Base-by-base conservation (phyloP, 1,140 invertebrate species). In the Drosophila truncata region DNA sequence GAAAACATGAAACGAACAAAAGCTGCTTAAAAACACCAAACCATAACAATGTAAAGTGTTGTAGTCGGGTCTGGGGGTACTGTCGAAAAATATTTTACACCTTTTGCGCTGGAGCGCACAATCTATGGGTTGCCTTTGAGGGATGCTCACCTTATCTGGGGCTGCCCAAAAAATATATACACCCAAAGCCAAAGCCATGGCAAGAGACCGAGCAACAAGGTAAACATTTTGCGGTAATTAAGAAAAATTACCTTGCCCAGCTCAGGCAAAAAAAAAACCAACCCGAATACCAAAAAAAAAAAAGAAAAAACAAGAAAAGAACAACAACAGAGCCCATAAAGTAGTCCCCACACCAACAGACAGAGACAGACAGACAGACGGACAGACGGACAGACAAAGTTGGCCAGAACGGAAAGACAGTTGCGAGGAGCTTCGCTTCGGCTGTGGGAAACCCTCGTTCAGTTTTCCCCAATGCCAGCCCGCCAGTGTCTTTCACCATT, bases 191-290 rank as follows among this genome's bases (percentile, higher is more conserved):
- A 57, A 54, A 81, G 66, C 74, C 62, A 58, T 61, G 63, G 77
- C 60, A 50, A 50, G 57, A 78, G 59, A 72, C 77, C 71, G 61
- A 88, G 85, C 85, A 90, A 85, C 85, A 90, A 90, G 78, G 85
- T 76, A 90, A 90, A 90, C 81, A 90, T 90, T 90, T 85, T 90
- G 80, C 66, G 85, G 85, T 90, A 90, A 90, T 90, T 90, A 90
- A 90, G 85, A 90, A 90, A 90, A 90, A 90, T 90, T 90, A 90
- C 85, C 84, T 87, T 83, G 66, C 74, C 65, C 63, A 74, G 69
- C 60, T 71, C 67, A 62, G 31, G 61, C 52, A 62, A 66, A 46
- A 63, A 44, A 49, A 64, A 64, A 16, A 14, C 2, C 27, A 25
- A 55, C 44, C 50, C 33, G 39, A 25, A 57, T 64, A 55, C 20